A percentile compares a stretch with the other conserved stretches of the same genome.
phyloP scores from a whole-genome alignment of 2,113 vertebrate genomes.

The Zingel zingel region DNA sequence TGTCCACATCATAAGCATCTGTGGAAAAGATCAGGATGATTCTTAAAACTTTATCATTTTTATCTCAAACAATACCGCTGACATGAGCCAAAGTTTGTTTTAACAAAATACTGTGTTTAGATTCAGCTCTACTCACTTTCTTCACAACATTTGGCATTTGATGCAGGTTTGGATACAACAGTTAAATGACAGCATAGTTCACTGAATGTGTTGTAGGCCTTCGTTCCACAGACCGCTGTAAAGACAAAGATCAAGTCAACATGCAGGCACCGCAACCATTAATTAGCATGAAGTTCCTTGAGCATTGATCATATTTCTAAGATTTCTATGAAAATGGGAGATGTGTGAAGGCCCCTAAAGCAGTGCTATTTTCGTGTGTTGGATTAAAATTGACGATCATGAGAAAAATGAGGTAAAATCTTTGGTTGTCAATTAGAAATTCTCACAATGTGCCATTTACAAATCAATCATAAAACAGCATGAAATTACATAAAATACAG shows the following conservation, averaged over 20 bases:
- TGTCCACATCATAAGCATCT: no score
- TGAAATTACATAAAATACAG: background rate
- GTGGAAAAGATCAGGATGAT: no score
- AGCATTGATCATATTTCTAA: background rate
- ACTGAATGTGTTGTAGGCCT: background rate
- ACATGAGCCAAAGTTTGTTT: no score
- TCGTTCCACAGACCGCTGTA: background rate
- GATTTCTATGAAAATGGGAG: background rate
- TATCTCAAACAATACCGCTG: no score
- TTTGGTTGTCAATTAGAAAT: background rate
- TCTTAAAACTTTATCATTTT: no score
- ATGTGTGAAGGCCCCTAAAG: background rate
- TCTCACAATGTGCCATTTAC: background rate
- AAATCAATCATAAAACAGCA: background rate
- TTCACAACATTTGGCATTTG: background rate
- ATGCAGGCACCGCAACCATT: background rate
- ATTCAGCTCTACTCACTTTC: slow-evolving; percentile 4
- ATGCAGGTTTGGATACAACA: background rate
- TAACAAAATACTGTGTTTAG: background rate
- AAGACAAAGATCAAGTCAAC: background rate
- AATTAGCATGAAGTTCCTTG: background rate
- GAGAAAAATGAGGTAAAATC: background rate
- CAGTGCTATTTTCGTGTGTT: background rate
- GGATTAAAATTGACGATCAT: background rate
- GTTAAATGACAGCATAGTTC: background rate